phyloP scores from a whole-genome alignment of 1,140 invertebrate genomes.

The Archivesica marissinica region DNA sequence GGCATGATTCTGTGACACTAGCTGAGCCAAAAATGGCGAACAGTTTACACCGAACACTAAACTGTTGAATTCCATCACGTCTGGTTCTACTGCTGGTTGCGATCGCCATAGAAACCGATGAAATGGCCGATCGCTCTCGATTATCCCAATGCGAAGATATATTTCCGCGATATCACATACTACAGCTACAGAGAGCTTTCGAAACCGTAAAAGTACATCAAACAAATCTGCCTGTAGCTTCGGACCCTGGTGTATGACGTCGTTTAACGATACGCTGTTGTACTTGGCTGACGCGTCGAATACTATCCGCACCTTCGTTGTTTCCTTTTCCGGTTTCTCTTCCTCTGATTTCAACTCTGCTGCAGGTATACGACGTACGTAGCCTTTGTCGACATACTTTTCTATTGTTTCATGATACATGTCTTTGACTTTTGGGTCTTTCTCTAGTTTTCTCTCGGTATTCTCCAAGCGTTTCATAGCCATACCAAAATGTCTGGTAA shows the following conservation, averaged over 20 bases:
- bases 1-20: slow-evolving; percentile 18
- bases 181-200: slow-evolving; percentile 58
- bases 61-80: slow-evolving; percentile 40
- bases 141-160: slow-evolving; percentile 43
- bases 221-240: slow-evolving; percentile 78
- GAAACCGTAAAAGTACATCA: slow-evolving; percentile 66
- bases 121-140: slow-evolving; percentile 8
- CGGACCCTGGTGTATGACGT: slow-evolving; percentile 71
- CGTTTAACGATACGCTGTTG: slow-evolving; percentile 55
- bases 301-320: slow-evolving; percentile 59
- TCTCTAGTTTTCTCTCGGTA: slow-evolving; percentile 18
- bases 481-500: background rate
- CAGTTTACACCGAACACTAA: slow-evolving; percentile 48
- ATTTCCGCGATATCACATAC: slow-evolving; percentile 62
- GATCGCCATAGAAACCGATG: slow-evolving; percentile 55
- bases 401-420: background rate
- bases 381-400: slow-evolving; percentile 16
- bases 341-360: no score
- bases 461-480: background rate
- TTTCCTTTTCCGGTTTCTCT: slow-evolving; percentile 46
- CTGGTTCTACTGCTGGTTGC: background rate
- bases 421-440: slow-evolving; percentile 31
- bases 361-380: no score
- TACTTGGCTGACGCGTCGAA: slow-evolving; percentile 53
- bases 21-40: slow-evolving; percentile 53